phyloP scores from a whole-genome alignment of 2,888 invertebrate species.

The Athalia cordata region DNA sequence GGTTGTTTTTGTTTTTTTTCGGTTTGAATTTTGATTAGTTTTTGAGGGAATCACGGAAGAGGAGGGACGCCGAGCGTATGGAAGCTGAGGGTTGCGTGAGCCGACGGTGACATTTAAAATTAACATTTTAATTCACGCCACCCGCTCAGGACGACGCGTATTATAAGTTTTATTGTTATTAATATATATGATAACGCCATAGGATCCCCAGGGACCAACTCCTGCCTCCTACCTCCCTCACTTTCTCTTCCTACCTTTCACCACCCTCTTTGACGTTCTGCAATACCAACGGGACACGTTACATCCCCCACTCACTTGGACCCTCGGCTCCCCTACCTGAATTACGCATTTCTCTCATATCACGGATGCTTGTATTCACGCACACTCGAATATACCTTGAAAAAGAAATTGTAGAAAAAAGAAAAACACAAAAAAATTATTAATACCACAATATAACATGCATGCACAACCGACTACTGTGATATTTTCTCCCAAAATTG shows the following conservation, averaged over 20 bases:
- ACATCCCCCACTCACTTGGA: conserved; percentile 47
- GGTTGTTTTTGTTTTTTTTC: conserved; percentile 2
- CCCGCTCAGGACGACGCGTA: conserved; percentile 48
- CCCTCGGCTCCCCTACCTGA: not conserved
- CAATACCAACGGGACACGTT: conserved; percentile 32
- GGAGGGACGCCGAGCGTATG: not conserved
- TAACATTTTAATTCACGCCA: conserved; percentile 57
- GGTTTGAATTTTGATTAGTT: conserved; percentile 37
- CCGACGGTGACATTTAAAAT: conserved; percentile 50
- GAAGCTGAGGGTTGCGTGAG: conserved; percentile 23
- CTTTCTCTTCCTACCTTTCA: not conserved
- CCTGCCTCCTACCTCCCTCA: conserved; percentile 6
- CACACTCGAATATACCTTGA: no score
- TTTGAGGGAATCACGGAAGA: conserved; percentile 32
- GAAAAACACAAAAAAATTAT: no score
- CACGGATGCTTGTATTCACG: not conserved
- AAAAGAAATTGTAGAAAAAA: no score
- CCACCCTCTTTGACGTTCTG: conserved; percentile 20
- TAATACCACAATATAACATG: no score
- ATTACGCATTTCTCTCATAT: conserved; percentile 14
- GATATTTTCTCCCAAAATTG: no score
- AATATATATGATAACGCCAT: conserved; percentile 61
- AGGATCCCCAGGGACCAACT: conserved; percentile 14
- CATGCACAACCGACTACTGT: no score
- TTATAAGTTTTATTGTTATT: conserved; percentile 62